phyloP scores from a whole-genome alignment of 2,113 vertebrate species.

The Phasianus colchicus region DNA sequence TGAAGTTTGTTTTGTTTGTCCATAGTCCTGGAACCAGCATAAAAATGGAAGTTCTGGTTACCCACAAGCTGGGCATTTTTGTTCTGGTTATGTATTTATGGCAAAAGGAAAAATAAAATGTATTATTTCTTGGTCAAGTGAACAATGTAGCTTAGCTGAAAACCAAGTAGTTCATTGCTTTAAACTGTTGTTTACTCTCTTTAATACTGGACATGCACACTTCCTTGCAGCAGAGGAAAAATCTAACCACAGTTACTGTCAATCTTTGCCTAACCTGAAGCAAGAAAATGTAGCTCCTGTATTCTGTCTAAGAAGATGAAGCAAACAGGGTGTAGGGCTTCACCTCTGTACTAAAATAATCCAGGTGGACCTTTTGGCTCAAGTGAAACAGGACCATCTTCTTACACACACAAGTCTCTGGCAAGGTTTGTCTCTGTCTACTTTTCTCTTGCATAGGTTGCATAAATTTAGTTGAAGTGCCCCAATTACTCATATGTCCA shows the following conservation, averaged over 20 bases:
- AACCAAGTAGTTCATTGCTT: background rate
- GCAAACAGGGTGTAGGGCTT: background rate
- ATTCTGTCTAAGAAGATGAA: background rate
- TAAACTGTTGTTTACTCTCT: background rate
- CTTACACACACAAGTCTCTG: background rate
- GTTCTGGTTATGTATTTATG: background rate
- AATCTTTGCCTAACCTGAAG: background rate
- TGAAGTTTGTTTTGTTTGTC: conserved; percentile 17
- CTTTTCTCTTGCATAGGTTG: background rate
- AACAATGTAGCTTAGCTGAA: background rate
- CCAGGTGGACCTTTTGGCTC: background rate
- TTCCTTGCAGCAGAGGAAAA: background rate
- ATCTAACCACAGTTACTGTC: background rate
- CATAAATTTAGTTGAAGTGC: background rate
- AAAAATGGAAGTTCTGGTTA: background rate
- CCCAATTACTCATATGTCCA: background rate
- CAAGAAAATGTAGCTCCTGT: background rate
- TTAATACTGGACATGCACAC: background rate
- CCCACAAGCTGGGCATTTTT: background rate
- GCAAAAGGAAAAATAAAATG: background rate
- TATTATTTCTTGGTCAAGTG: conserved; percentile 3
- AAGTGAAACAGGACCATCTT: background rate
- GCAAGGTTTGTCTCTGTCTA: background rate
- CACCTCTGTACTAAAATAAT: background rate
- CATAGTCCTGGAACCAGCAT: background rate